Conservation (phyloP, 2,888 invertebrate species). For the Chymomyza procnemis region DNA sequence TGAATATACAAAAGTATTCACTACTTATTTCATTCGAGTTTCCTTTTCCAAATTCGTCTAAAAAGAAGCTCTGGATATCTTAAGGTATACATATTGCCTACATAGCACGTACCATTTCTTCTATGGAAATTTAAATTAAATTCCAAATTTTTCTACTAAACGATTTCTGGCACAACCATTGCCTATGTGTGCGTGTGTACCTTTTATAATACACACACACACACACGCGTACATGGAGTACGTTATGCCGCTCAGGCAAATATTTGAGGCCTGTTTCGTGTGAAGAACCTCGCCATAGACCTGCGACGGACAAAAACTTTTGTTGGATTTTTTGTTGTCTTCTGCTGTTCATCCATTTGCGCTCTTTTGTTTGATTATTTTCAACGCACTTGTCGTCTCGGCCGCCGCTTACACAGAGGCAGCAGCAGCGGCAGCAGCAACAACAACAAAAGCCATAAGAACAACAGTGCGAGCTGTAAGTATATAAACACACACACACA, state of each 20-base stretch:
- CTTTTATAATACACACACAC: constrained; percentile 30
- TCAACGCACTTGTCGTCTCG: constrained; percentile 53
- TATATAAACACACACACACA: background rate
- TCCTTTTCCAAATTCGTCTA: no score
- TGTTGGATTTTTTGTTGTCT: constrained; percentile 16
- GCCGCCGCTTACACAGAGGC: constrained; percentile 1
- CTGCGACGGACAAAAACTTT: constrained; percentile 3
- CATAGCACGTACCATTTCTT: no score
- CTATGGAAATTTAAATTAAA: no score
- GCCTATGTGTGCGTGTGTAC: constrained; percentile 10
- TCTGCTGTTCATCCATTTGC: constrained; percentile 52
- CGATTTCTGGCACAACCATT: no score
- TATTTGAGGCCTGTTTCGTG: constrained; percentile 46
- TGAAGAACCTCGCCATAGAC: background rate
- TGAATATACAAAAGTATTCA: no score
- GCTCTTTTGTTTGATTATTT: constrained; percentile 64
- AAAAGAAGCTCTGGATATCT: no score
- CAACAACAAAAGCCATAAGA: background rate
- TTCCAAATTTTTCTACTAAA: no score
- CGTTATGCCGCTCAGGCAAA: constrained; percentile 36
- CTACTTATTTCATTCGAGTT: no score
- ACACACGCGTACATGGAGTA: constrained; percentile 27
- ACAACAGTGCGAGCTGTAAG: background rate
- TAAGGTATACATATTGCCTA: no score
- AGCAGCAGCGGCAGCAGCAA: background rate